Percentiles rank a stretch among this genome's conserved stretches.
phyloP scores from a whole-genome alignment of 2,113 vertebrate species.

The Alethe diademata region DNA sequence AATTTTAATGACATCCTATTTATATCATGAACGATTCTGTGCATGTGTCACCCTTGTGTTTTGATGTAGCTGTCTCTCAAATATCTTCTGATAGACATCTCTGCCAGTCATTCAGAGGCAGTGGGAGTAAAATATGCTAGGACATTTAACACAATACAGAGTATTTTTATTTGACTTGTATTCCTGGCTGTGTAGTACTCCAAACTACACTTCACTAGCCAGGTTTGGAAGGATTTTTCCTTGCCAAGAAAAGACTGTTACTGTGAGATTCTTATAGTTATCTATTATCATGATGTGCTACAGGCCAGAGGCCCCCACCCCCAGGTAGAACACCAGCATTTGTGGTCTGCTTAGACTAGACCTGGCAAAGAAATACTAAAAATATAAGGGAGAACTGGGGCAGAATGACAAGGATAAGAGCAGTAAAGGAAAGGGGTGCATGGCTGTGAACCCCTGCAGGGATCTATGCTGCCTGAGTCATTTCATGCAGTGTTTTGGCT shows the following conservation, averaged over 20 bases:
- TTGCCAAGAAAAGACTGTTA: not conserved
- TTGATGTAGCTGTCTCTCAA: not conserved
- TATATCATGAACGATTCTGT: not conserved
- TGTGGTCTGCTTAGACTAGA: not conserved
- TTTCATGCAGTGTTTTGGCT: not conserved
- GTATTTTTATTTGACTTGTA: not conserved
- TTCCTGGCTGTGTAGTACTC: not conserved
- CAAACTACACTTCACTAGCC: not conserved
- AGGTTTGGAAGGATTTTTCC: not conserved
- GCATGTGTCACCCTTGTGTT: not conserved
- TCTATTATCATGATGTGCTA: rapidly evolving
- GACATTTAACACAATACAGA: not conserved
- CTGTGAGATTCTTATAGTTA: not conserved
- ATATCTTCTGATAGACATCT: constrained; percentile 14
- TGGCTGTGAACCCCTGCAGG: not conserved
- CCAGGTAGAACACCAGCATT: rapidly evolving
- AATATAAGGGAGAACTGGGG: not conserved
- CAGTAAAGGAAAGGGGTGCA: rapidly evolving
- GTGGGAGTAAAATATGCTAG: constrained; percentile 29
- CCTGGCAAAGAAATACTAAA: not conserved
- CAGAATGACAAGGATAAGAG: not conserved
- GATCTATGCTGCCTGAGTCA: not conserved
- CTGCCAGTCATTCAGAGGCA: not conserved
- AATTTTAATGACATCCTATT: not conserved
- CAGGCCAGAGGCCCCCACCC: not conserved